Base-by-base conservation (phyloP, 2,888 invertebrate species). In the Epirrita christyi region DNA sequence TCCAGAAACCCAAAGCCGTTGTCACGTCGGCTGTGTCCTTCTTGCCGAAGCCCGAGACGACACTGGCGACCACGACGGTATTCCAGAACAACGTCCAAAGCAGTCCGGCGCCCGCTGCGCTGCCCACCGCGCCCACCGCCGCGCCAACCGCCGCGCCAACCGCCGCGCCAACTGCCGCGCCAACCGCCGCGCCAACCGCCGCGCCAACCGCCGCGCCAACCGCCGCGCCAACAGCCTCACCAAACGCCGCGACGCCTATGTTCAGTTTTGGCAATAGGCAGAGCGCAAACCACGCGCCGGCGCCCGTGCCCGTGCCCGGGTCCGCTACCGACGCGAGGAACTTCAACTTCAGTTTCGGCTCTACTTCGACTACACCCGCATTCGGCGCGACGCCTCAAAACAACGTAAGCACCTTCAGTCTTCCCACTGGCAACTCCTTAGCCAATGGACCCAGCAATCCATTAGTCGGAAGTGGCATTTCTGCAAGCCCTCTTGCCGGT, bases 321-420 rank as follows among this genome's bases (percentile, higher is more conserved):
- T 21, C 75, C 11, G 66, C 67, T 37, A 29, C 67, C 1, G 85
- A 82, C 5, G 82, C 81, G 53, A 78, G 82, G 0, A 81, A 81
- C 58, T 86, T 87, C 48, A 80, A 72, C 48, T 89, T 89, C 46
- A 70, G 70, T 8, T 88, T 89, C 55, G 78, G 51, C 43, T 36
- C 58, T 6, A 78, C 67, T 44, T 73, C 75, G 59, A 59, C 72
- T 61, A 74, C 71, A 45, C 47, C 71, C 9, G 54, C 71, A 0
- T 79, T 80, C 60, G 72, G 72, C 11, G 62, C 67, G 29, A 50
- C 70, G 9, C 46, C 43, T 9, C 59, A 54, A 36, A 2, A 29
- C 7, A 60, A 36, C 37, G 8, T 52, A 15, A 51, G 21, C 37
- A 27, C 41, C 5, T 64, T 64, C 32, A 11, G 55, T 4, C 36